A percentile compares a stretch with the other conserved stretches of the same genome.
phyloP scores from a whole-genome alignment of 2,888 invertebrate genomes.

The Hyppa rectilinea region DNA sequence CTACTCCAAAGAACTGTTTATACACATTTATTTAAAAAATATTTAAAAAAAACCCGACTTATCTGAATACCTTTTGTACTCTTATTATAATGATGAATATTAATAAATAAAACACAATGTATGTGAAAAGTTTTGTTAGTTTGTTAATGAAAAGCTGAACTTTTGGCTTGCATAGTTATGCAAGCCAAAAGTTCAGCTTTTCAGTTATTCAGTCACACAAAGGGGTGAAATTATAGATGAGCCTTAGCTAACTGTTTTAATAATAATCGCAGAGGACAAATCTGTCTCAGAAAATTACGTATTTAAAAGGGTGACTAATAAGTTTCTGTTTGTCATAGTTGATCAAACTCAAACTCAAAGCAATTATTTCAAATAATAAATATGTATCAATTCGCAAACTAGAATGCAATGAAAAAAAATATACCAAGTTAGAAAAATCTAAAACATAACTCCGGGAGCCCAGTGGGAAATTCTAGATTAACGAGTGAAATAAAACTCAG shows the following conservation, averaged over 20 bases:
- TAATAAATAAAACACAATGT: background rate
- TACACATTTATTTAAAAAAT: too few relatives aligned
- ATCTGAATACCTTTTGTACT: too few relatives aligned
- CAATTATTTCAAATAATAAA: background rate
- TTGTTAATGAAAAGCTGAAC: background rate
- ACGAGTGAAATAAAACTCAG: constrained; percentile 51
- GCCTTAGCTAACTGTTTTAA: background rate
- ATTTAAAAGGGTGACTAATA: background rate
- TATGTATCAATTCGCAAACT: too few relatives aligned
- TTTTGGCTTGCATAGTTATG: background rate
- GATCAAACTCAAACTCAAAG: too few relatives aligned
- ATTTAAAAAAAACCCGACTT: too few relatives aligned
- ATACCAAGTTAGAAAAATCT: constrained; percentile 9
- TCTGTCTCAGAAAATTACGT: too few relatives aligned
- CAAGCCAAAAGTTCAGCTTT: too few relatives aligned
- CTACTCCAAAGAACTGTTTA: background rate
- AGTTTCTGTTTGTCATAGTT: too few relatives aligned
- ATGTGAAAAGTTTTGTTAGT: background rate
- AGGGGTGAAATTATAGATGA: background rate
- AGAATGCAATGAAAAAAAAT: background rate
- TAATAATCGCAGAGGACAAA: too few relatives aligned
- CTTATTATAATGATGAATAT: too few relatives aligned
- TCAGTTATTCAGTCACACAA: background rate
- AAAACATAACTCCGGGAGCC: constrained; percentile 15
- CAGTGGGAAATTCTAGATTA: constrained; percentile 44